Percentiles rank a stretch among this genome's conserved stretches.
These are phyloP conservation scores for Marmota monax DNA, from an alignment of 2,113 vertebrate genomes.

Conservation along the genomic window DNA sequence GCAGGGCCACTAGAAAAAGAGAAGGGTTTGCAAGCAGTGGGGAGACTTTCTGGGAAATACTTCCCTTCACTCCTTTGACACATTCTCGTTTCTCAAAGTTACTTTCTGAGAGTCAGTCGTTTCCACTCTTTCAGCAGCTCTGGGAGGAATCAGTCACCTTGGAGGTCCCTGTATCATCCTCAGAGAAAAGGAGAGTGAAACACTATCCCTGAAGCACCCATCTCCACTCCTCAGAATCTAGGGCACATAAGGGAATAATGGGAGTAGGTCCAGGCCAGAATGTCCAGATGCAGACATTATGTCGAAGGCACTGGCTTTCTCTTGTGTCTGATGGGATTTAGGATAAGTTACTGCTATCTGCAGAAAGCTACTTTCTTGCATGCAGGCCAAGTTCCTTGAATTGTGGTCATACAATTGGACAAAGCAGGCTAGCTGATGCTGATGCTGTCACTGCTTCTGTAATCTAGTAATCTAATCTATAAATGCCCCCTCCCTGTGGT, in stretches of 20 bases:
- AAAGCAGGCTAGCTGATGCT: not conserved
- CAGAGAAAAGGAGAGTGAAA: not conserved
- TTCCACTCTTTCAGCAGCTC: not conserved
- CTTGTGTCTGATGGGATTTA: no score
- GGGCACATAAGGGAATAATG: not conserved
- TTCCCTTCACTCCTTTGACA: not conserved
- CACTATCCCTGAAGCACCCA: not conserved
- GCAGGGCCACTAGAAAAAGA: not conserved
- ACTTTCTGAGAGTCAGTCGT: not conserved
- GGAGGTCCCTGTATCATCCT: not conserved
- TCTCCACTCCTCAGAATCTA: not conserved
- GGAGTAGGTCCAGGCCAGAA: not conserved
- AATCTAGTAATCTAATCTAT: not conserved
- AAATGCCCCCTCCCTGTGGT: not conserved
- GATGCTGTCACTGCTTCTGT: not conserved
- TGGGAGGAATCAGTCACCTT: not conserved
- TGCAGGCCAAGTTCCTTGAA: not conserved
- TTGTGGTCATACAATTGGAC: not conserved
- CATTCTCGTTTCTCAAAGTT: not conserved
- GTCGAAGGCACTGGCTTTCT: no score
- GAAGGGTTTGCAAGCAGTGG: not conserved
- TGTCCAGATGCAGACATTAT: not conserved
- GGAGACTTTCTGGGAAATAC: not conserved
- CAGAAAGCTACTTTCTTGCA: no score
- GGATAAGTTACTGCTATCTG: no score